Conservation (phyloP, 2,113 vertebrate genomes). For the Xenopus borealis region DNA sequence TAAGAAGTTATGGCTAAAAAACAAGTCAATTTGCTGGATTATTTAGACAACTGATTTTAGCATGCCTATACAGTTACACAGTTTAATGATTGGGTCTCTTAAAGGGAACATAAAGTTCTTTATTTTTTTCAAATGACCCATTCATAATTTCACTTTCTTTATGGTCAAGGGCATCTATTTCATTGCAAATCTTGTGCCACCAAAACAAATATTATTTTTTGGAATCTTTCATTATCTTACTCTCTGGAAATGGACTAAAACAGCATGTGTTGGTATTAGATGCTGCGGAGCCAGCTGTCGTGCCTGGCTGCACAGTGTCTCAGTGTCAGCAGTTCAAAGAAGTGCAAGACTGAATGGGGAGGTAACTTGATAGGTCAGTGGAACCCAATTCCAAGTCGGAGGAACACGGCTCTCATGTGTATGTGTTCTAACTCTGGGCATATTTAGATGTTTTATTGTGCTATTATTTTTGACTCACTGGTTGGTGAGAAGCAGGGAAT, state of each 20-base stretch:
- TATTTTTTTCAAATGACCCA: constrained; percentile 6
- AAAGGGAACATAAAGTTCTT: neutral
- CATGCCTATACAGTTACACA: too few species aligned
- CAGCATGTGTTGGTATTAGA: constrained; percentile 63
- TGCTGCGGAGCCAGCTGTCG: constrained; percentile 69
- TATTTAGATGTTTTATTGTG: constrained; percentile 12
- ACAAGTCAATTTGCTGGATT: too few species aligned
- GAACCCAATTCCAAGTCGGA: constrained; percentile 48
- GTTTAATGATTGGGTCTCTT: too few species aligned
- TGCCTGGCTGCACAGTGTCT: constrained; percentile 65
- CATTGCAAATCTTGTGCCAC: constrained; percentile 58
- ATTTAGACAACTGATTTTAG: too few species aligned
- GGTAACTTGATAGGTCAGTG: constrained; percentile 57
- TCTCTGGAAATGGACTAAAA: constrained; percentile 62
- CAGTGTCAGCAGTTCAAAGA: constrained; percentile 68
- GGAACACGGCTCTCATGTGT: constrained; percentile 50
- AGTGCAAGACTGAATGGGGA: constrained; percentile 53
- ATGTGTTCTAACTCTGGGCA: constrained; percentile 19
- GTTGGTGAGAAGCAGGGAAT: constrained; percentile 12
- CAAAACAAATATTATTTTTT: constrained; percentile 64
- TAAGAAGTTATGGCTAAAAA: too few species aligned
- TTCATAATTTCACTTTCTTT: constrained; percentile 49
- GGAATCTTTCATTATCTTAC: constrained; percentile 60
- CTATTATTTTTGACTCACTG: neutral
- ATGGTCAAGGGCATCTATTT: constrained; percentile 59